phyloP scores from a whole-genome alignment of 1,140 invertebrate species.

The Listronotus bonariensis region DNA sequence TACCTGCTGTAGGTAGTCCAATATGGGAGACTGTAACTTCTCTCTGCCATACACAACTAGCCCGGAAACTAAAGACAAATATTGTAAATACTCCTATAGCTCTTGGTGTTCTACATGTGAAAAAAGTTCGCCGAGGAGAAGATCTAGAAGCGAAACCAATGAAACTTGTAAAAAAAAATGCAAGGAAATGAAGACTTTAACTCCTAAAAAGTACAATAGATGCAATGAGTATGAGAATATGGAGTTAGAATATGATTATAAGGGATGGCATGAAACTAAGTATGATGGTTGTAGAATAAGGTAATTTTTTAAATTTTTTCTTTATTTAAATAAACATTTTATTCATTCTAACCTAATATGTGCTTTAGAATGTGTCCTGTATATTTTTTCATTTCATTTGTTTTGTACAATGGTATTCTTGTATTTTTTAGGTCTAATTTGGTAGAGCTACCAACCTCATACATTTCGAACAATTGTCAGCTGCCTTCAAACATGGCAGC shows the following conservation, averaged over 20 bases:
- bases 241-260: conserved; percentile 50
- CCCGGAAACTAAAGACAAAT: conserved; percentile 37
- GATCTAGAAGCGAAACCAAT: conserved; percentile 50
- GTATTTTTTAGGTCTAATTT: conserved; percentile 46
- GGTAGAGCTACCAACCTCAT: conserved; percentile 54
- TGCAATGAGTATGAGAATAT: conserved; percentile 52
- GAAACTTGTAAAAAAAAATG: conserved; percentile 49
- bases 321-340: neutral
- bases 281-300: conserved; percentile 43
- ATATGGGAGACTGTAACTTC: conserved; percentile 40
- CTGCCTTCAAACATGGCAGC: conserved; percentile 38
- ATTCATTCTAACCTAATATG: neutral
- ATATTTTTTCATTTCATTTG: conserved; percentile 3
- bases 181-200: conserved; percentile 49
- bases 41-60: conserved; percentile 18
- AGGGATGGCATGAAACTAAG: conserved; percentile 38
- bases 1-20: too few relatives aligned
- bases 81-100: conserved; percentile 46
- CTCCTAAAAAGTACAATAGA: conserved; percentile 48
- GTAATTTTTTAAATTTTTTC: conserved; percentile 4
- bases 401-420: conserved; percentile 12
- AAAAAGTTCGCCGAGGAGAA: conserved; percentile 46
- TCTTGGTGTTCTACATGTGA: conserved; percentile 53
- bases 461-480: conserved; percentile 54
- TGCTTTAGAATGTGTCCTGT: neutral